phyloP scores from a whole-genome alignment of 2,888 invertebrate species.

The Dromius quadrimaculatus region DNA sequence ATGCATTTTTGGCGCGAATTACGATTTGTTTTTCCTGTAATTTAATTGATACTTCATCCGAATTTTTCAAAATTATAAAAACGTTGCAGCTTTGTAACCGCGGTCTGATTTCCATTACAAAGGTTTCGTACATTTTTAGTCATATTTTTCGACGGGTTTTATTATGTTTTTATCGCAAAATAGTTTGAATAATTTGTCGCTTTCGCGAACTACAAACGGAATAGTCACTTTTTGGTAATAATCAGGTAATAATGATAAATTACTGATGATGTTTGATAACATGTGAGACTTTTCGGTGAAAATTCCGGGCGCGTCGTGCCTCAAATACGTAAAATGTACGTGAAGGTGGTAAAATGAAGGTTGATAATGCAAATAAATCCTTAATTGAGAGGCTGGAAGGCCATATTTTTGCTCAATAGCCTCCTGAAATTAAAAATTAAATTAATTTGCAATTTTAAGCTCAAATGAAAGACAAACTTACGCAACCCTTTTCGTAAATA shows the following conservation, averaged over 20 bases:
- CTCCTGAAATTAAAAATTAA: slow-evolving; percentile 67
- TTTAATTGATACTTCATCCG: slow-evolving; percentile 60
- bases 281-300: slow-evolving; percentile 89
- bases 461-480: not conserved
- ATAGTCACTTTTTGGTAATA: slow-evolving; percentile 88
- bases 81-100: slow-evolving; percentile 73
- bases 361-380: slow-evolving; percentile 94
- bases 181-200: slow-evolving; percentile 77
- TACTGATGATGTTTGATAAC: slow-evolving; percentile 88
- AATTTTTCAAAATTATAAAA: slow-evolving; percentile 69
- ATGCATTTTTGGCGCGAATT: slow-evolving; percentile 55
- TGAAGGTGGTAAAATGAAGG: slow-evolving; percentile 98
- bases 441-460: not conserved
- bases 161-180: slow-evolving; percentile 72
- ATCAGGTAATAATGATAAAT: slow-evolving; percentile 83
- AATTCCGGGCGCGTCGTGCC: slow-evolving; percentile 85
- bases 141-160: slow-evolving; percentile 63
- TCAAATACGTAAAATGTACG: slow-evolving; percentile 88
- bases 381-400: slow-evolving; percentile 76
- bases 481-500: slow-evolving; percentile 77
- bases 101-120: slow-evolving; percentile 73
- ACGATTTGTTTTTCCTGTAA: slow-evolving; percentile 57
- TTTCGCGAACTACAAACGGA: slow-evolving; percentile 83
- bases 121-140: slow-evolving; percentile 62
- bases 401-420: slow-evolving; percentile 83